phyloP scores from a whole-genome alignment of 1,140 invertebrate genomes.

The Drosophila erecta region DNA sequence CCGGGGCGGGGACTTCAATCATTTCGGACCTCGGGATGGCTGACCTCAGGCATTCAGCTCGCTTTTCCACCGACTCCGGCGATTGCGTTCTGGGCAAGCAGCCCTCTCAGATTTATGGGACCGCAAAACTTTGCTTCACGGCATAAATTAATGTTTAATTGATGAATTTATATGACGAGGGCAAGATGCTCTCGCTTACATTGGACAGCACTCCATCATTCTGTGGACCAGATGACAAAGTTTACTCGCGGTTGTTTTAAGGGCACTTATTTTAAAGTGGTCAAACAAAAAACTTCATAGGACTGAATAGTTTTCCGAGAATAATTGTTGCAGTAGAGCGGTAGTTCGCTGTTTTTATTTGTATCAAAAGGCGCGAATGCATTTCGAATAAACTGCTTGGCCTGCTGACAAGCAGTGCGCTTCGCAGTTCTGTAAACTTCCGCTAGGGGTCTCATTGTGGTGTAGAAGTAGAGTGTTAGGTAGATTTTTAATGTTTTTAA shows the following conservation, averaged over 20 bases:
- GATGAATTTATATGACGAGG: constrained; percentile 62
- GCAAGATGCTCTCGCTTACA: constrained; percentile 16
- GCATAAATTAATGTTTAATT: constrained; percentile 78
- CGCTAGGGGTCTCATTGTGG: background rate
- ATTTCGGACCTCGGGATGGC: constrained; percentile 36
- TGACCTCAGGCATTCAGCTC: constrained; percentile 28
- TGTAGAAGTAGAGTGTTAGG: no score
- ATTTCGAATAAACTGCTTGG: background rate
- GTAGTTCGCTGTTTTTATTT: no score
- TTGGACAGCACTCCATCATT: constrained; percentile 24
- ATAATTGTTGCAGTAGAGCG: no score
- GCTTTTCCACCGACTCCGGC: constrained; percentile 33
- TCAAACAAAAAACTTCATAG: no score
- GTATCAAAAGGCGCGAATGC: no score
- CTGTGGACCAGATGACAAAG: background rate
- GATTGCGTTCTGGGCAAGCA: constrained; percentile 45
- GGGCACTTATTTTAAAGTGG: no score
- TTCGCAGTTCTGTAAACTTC: background rate
- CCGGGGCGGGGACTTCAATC: constrained; percentile 53
- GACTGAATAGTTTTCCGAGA: no score
- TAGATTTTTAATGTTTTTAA: no score
- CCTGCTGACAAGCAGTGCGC: background rate
- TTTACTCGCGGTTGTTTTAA: background rate
- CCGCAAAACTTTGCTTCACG: constrained; percentile 67
- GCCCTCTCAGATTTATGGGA: constrained; percentile 71